Percentiles rank a stretch among this genome's conserved stretches.
Conservation (phyloP, 2,797 vertebrate species). For the Myripristis murdjan region DNA sequence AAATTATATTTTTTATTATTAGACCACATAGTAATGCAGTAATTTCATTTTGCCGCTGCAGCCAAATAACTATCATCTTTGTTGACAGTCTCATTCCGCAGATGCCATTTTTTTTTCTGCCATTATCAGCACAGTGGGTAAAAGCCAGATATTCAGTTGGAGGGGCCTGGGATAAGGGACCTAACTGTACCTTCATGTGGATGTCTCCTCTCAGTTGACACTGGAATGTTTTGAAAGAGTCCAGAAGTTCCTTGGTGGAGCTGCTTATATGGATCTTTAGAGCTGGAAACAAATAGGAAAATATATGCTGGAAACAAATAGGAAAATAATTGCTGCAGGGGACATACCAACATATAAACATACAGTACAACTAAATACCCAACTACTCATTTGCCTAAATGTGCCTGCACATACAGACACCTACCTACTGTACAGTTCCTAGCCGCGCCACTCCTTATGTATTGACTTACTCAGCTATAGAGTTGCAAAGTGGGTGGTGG, state of each 20-base stretch:
- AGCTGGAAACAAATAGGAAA: constrained; percentile 34
- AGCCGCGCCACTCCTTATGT: too few relatives aligned
- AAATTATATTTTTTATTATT: too few relatives aligned
- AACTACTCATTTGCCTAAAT: too few relatives aligned
- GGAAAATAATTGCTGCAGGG: background rate
- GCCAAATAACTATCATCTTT: too few relatives aligned
- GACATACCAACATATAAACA: background rate
- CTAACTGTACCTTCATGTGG: constrained; percentile 56
- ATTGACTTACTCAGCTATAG: too few relatives aligned
- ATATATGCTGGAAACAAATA: constrained; percentile 39
- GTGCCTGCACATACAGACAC: too few relatives aligned
- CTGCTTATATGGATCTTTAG: constrained; percentile 69
- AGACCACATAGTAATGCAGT: too few relatives aligned
- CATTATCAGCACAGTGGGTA: background rate
- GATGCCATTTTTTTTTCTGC: background rate
- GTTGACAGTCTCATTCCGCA: background rate
- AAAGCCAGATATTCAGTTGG: background rate
- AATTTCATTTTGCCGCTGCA: too few relatives aligned
- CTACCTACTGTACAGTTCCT: too few relatives aligned
- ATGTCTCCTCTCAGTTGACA: constrained; percentile 64
- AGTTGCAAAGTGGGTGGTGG: too few relatives aligned
- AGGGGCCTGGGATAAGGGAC: background rate
- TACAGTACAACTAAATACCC: too few relatives aligned
- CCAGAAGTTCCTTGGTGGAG: constrained; percentile 64
- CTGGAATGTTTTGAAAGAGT: constrained; percentile 58